Evolutionary conservation across 1,140 invertebrate genomes (phyloP).

Genomic region (Pseudoatta argentina): DNA sequence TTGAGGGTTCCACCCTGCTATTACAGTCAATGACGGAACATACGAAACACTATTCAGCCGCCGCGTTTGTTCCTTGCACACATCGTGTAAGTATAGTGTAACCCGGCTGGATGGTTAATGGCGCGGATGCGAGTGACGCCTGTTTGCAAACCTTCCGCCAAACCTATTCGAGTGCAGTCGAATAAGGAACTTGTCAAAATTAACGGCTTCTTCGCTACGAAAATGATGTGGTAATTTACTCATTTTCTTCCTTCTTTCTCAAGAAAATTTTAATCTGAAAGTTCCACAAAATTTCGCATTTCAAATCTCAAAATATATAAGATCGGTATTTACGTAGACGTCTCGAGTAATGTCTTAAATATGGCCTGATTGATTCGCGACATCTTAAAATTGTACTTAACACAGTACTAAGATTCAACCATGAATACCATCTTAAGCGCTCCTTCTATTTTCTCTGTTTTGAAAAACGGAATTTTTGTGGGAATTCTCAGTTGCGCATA

Average conservation of each 20-base stretch:
- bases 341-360: too few species aligned
- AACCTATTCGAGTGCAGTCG: slow-evolving; percentile 26
- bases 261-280: neutral
- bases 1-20: slow-evolving; percentile 77
- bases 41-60: slow-evolving; percentile 77
- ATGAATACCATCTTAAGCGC: too few species aligned
- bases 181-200: neutral
- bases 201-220: slow-evolving; percentile 11
- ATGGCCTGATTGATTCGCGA: too few species aligned
- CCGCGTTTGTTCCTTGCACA: slow-evolving; percentile 75
- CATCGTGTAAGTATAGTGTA: slow-evolving; percentile 76
- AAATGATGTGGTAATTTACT: too few species aligned
- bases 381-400: too few species aligned
- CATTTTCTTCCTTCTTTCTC: neutral
- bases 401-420: too few species aligned
- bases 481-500: slow-evolving; percentile 4
- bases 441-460: neutral
- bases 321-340: too few species aligned
- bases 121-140: slow-evolving; percentile 71
- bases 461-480: slow-evolving; percentile 39
- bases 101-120: slow-evolving; percentile 59
- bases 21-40: slow-evolving; percentile 78
- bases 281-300: neutral
- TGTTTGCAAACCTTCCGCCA: slow-evolving; percentile 66
- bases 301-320: neutral